phyloP scores from a whole-genome alignment of 2,888 invertebrate genomes.

The Chorisops tibialis region DNA sequence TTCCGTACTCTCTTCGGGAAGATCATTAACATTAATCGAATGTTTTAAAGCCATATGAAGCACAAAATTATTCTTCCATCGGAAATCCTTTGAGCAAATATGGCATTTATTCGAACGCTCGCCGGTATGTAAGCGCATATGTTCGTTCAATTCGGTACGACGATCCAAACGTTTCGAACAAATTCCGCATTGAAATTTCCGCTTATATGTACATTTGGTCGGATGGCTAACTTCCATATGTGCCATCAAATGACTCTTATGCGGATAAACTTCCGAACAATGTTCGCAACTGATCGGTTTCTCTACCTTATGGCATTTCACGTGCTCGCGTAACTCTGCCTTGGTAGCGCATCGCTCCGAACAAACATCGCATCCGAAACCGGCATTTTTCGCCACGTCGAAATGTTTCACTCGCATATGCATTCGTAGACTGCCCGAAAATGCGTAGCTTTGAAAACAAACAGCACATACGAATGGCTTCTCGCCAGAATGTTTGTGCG shows the following conservation, averaged over 20 bases:
- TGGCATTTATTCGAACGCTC: slow-evolving; percentile 7
- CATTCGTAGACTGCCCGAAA: neutral
- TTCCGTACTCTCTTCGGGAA: too few relatives aligned
- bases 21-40: too few relatives aligned
- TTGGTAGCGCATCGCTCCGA: neutral
- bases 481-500: neutral
- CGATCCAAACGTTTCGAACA: neutral
- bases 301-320: neutral
- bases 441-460: neutral
- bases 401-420: neutral
- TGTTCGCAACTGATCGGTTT: neutral
- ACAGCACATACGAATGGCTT: neutral
- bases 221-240: neutral
- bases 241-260: neutral
- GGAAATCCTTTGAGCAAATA: slow-evolving; percentile 9
- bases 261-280: neutral
- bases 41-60: neutral
- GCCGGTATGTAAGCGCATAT: neutral
- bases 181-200: neutral
- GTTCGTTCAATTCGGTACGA: neutral
- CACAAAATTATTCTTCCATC: neutral
- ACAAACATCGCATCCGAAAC: too few relatives aligned
- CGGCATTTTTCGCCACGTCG: too few relatives aligned
- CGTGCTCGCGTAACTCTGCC: neutral
- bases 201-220: neutral